Base-by-base conservation (phyloP, 1,140 invertebrate species). In the Diorhabda elongata region DNA sequence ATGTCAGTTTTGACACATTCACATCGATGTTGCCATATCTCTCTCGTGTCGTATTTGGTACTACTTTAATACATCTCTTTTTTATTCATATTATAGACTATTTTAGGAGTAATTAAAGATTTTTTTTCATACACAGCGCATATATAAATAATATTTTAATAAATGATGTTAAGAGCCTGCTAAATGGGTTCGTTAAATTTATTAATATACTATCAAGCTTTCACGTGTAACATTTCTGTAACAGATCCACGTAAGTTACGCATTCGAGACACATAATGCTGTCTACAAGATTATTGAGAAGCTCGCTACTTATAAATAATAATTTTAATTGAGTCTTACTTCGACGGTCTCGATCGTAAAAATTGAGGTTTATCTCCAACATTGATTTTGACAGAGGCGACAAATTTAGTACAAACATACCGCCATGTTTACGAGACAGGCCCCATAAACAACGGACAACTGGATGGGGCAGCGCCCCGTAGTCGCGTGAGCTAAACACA, bases 371-470 rank as follows among this genome's bases (percentile, higher is more conserved):
- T 76, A 77, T 76, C 70, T 72, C 47, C 69, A 66, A 69, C 74
- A 74, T 74, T 77, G 69, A 73, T 72, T 76, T 76, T 75, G 75
- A 76, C 75, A 74, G 69, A 68, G 75, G 73, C 75, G 75, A 77
- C 74, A 77, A 77, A 77, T 76, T 77, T 74, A 71, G 70, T 71
- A 72, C 71, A 75, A 74, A 73, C 71, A 76, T 68, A 65, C 71
- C 73, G 71, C 71, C 58, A 73, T 73, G 67, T 75, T 72, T 72
- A 72, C 68, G 71, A 58, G 73, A 72, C 69, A 65, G 58, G 62
- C 26, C 43, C 67, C 71, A 74, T 71, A 71, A 75, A 75, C 67
- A 71, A 60, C 26, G 43, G 57, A 44, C 52, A 4, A 68, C 58
- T 66, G 68, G 67, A 68, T 61, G 71, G 69, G 68, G 59, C 74